A percentile compares a stretch with the other conserved stretches of the same genome.
These are phyloP conservation scores for Leptestheria dahalacensis DNA, from an alignment of 1,140 invertebrate genomes.

Conservation along the genomic window DNA sequence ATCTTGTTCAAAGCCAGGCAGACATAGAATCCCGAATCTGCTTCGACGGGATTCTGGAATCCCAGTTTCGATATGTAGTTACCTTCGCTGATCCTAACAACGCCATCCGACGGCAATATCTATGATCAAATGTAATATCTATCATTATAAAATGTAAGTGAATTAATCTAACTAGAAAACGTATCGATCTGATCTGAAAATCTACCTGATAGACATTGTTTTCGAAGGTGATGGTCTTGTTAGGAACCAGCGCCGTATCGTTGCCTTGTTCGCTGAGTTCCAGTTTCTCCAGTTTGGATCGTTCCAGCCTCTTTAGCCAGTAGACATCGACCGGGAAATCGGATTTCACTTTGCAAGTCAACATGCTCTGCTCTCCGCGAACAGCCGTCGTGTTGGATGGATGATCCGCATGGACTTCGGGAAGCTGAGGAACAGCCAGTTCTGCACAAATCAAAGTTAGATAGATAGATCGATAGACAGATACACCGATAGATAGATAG, in stretches of 20 bases:
- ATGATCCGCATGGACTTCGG: conserved; percentile 3
- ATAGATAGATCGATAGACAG: neutral
- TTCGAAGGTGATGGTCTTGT: conserved; percentile 1
- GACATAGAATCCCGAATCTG: conserved; percentile 5
- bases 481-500: no score
- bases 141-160: neutral
- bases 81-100: neutral
- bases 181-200: neutral
- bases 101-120: conserved; percentile 2
- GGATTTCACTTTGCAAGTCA: conserved; percentile 2
- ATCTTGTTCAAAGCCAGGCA: conserved; percentile 6
- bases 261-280: neutral
- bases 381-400: neutral
- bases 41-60: neutral
- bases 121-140: neutral
- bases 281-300: neutral
- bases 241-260: neutral
- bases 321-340: neutral
- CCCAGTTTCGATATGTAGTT: neutral
- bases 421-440: neutral
- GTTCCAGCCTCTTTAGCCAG: neutral
- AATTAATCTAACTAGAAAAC: neutral
- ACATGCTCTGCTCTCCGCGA: neutral
- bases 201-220: conserved; percentile 5
- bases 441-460: neutral